Evolutionary conservation across 2,888 invertebrate genomes (phyloP), one percentile per base, ranked within the genome.

Genomic region (Lacanobia wlatinum): DNA sequence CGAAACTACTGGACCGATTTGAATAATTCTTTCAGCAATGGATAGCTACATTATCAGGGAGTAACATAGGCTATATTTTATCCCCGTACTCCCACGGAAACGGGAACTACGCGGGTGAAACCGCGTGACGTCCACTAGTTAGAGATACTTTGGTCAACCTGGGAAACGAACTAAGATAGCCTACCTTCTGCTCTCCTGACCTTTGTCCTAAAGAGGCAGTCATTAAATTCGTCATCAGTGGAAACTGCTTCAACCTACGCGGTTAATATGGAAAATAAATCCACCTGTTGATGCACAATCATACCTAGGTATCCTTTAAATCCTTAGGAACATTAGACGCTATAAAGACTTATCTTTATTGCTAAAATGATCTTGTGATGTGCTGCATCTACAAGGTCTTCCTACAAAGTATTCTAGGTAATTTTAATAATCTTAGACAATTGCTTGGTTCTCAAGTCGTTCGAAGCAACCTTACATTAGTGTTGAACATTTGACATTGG

Each of bases 231-330:
- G 43, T 46, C 43, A 62, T 53, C 46, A 62, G 53, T 8, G 10
- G 38, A 12, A 73, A 72, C 48, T 16, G 14, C 16, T 14, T 40
- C 53, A 28, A 55, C 73, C 72, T 72, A 55, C 72, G n/a, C 14
- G 3, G 8, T 12, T 14, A 46, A 38, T 60, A 55, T 14, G 56
- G 43, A 52, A 61, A 77, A 64, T 14, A 28, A 43, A 10, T n/a
- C 0, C 48, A 75, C 74, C 63, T 55, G 23, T 23, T 52, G 10
- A 21, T 55, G n/a, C 5, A 50, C 52, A 48, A 55, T 38, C 43
- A 34, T n/a, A 58, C 34, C 18, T 56, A 38, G 9, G 7, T 50
- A 64, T n/a, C 64, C 61, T 43, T 14, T 34, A 48, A n/a, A 65
- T 21, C 50, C 23, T 23, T 6, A 28, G 2, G 2, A 28, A 14